These are phyloP conservation scores for Oscheius sp. DNA, from an alignment of 2,888 invertebrate genomes.

Conservation along the genomic window DNA sequence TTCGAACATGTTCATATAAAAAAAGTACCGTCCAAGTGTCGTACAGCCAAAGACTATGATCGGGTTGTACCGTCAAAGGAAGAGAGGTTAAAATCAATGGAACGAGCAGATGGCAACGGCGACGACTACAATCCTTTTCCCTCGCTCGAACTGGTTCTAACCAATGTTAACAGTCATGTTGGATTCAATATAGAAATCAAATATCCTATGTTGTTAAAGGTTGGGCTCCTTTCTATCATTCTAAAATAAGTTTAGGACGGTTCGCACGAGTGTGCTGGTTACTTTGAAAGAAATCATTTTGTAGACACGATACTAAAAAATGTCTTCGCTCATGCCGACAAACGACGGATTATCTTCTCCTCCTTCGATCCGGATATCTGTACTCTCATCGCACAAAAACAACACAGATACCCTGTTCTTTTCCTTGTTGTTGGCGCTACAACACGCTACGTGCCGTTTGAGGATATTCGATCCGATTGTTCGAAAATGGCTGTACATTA, in stretches of 20 bases:
- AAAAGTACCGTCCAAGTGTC: neutral
- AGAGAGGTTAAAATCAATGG: neutral
- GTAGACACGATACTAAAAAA: constrained; percentile 85
- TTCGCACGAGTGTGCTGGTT: constrained; percentile 67
- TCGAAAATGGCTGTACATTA: constrained; percentile 64
- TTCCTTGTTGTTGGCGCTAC: constrained; percentile 87
- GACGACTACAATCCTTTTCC: constrained; percentile 81
- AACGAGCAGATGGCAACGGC: constrained; percentile 14
- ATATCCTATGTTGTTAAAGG: constrained; percentile 82
- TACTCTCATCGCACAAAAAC: constrained; percentile 87
- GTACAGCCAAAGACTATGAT: neutral
- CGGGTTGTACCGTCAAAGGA: constrained; percentile 16
- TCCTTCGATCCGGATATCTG: constrained; percentile 96
- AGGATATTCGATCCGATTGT: constrained; percentile 53
- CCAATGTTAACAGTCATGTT: constrained; percentile 83
- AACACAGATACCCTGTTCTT: constrained; percentile 95
- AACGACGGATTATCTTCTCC: constrained; percentile 89
- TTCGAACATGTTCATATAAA: constrained; percentile 45
- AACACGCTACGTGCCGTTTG: constrained; percentile 75
- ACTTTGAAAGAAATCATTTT: constrained; percentile 86
- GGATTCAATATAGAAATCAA: constrained; percentile 98
- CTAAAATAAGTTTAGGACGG: constrained; percentile 71
- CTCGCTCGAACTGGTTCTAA: constrained; percentile 83
- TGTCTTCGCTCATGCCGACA: constrained; percentile 82
- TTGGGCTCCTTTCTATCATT: neutral